Evolutionary conservation across 2,888 invertebrate genomes (phyloP), one percentile per base, ranked within the genome.

Genomic region (Nasonia oneida): DNA sequence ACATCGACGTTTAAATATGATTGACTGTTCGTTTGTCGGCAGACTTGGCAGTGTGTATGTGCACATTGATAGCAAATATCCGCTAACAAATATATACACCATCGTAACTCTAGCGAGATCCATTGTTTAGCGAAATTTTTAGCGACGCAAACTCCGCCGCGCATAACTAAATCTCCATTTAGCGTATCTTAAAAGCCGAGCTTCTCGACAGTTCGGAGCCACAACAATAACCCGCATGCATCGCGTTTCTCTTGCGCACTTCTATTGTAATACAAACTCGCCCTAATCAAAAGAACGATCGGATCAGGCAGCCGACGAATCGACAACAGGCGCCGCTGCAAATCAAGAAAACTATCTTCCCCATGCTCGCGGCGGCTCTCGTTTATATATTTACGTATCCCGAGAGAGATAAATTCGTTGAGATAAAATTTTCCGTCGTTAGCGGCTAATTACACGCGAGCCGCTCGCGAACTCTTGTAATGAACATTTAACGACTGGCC

Each of bases 401-500:
- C 57, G 70, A 71, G 84, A 84, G 57, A 71, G 84, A 84, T 84
- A 70, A 84, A 81, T 73, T 84, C 61, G 79, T 47, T 8, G 71
- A 83, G 86, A 84, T 86, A 83, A 86, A 82, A 79, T 79, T 86
- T 86, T 70, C 74, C 82, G 37, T 86, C 85, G 53, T 86, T 83
- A 83, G 42, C 67, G 70, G 70, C 85, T 80, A 86, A 86, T 86
- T 86, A 70, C 79, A n/a, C 50, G 53, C 18, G 64, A 10, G 29
- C 12, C 23, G 50, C 81, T 61, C 57, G 57, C 57, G 23, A 18
- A 14, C 47, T 78, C 39, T 71, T 73, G 53, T 78, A 78, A 83
- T 83, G 78, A 84, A 75, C 80, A 75, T 53, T 84, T 81, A 64
- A 76, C 77, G 70, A 71, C 39, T 15, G 61, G 42, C 75, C 39